These are phyloP conservation scores for Polypedilum vanderplanki DNA, from an alignment of 1,140 invertebrate genomes.

Conservation along the genomic window DNA sequence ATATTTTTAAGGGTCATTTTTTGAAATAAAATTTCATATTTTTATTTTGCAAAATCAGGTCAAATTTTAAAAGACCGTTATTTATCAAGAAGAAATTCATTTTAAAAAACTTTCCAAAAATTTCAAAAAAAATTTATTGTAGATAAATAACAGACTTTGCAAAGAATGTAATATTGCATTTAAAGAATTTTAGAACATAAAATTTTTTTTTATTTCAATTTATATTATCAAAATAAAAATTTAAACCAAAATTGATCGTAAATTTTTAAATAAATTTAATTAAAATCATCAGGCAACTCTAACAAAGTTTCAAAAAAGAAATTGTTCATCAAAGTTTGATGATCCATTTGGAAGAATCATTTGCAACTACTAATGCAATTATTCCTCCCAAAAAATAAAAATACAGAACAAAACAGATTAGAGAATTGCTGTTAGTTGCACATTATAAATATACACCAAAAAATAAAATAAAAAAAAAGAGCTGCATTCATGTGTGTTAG, in stretches of 20 bases:
- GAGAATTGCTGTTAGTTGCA: not conserved
- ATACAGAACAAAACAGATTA: not conserved
- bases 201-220: no score
- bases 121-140: not conserved
- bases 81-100: no score
- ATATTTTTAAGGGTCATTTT: no score
- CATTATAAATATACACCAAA: not conserved
- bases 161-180: no score
- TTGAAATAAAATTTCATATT: no score
- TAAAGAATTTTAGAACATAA: no score
- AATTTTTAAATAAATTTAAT: slow-evolving; percentile 10
- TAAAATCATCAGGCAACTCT: slow-evolving; percentile 2
- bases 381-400: slow-evolving; percentile 2
- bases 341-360: slow-evolving; percentile 6
- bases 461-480: no score
- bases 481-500: slow-evolving; percentile 4
- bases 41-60: no score
- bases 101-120: not conserved
- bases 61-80: no score
- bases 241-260: no score
- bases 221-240: no score
- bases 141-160: no score
- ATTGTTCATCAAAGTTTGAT: not conserved
- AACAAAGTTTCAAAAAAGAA: not conserved
- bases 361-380: slow-evolving; percentile 12